Evolutionary conservation across 2,797 vertebrate species (phyloP), one percentile per base, ranked within the genome.

Genomic region (Sebastes kiyomatsui): DNA sequence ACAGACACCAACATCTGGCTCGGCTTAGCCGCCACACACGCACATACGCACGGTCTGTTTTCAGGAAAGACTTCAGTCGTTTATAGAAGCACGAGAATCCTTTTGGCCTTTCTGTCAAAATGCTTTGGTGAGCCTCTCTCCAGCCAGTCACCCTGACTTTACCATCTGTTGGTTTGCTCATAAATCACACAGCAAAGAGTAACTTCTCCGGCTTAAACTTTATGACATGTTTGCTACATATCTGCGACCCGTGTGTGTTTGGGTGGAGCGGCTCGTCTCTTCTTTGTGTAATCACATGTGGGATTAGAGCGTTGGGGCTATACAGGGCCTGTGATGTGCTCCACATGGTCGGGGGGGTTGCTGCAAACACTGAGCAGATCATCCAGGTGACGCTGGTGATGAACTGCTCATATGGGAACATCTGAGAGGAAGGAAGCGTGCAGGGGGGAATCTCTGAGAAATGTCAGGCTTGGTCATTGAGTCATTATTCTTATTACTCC

Each of bases 1-100:
- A 35, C 79, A 60, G 72, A 71, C 56, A 73, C 61, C 64, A 16
- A 90, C 92, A 94, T 94, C 88, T 94, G 92, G 89, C 83, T 92
- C 0, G 42, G 69, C 66, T 93, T 92, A 88, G 52, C 59, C 8
- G 9, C 54, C 66, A 74, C 52, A 75, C 49, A 72, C 35, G 62
- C 67, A 73, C 23, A 65, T 72, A 58, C 65, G 70, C 52, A 67
- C 32, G 1, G 33, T 22, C 70, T 72, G 72, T 70, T 81, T 83
- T 77, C 32, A 77, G 61, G 58, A 74, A 75, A 67, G 74, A 68
- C 76, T 82, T 38, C 16, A 54, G 79, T 74, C 4, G 22, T 89
- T 89, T 82, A 74, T 35, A 69, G 69, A 64, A 82, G 80, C 77
- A 76, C 27, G 77, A 72, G 65, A 83, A 87, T 89, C 87, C 69